phyloP scores from a whole-genome alignment of 2,888 invertebrate genomes.

The Aporophyla nigra region DNA sequence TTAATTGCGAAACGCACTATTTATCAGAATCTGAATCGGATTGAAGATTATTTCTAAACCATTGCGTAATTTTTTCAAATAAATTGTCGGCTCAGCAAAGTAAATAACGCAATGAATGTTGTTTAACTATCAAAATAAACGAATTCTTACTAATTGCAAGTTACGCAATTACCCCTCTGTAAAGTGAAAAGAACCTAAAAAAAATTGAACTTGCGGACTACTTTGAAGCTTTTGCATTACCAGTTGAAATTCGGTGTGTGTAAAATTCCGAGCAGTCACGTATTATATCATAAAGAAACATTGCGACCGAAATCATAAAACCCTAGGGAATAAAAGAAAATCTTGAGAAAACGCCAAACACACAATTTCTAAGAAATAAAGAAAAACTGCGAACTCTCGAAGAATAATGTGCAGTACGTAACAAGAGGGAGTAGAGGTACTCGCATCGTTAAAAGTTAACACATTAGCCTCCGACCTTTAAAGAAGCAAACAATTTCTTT shows the following conservation, averaged over 20 bases:
- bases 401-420: constrained; percentile 15
- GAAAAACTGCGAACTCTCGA: constrained; percentile 29
- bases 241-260: background rate
- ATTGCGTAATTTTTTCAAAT: too few relatives aligned
- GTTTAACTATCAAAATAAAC: too few relatives aligned
- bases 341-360: constrained; percentile 2
- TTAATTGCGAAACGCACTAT: too few relatives aligned
- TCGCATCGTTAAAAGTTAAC: constrained; percentile 42
- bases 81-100: too few relatives aligned
- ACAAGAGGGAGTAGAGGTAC: constrained; percentile 1
- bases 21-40: too few relatives aligned
- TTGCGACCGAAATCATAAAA: constrained; percentile 27
- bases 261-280: background rate
- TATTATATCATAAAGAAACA: constrained; percentile 19
- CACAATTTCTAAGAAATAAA: constrained; percentile 27
- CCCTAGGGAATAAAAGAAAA: constrained; percentile 17
- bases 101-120: too few relatives aligned
- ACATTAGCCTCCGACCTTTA: constrained; percentile 42
- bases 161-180: too few relatives aligned
- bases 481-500: constrained; percentile 51
- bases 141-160: too few relatives aligned
- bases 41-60: too few relatives aligned
- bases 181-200: too few relatives aligned
- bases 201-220: too few relatives aligned
- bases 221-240: background rate